Evolutionary conservation across 1,140 invertebrate species (phyloP).

Genomic region (Melipona quadrifasciata): DNA sequence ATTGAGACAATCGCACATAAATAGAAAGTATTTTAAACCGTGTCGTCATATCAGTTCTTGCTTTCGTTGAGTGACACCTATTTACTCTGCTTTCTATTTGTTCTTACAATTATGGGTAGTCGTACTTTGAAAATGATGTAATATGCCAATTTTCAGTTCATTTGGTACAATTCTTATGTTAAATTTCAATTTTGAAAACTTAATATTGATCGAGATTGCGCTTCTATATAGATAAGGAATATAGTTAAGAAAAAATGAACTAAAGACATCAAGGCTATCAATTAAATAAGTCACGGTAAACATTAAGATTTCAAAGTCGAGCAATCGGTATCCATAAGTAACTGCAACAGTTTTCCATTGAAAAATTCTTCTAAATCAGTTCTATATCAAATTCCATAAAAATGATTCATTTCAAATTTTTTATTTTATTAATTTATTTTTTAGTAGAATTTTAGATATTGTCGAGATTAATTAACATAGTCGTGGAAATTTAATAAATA

Average conservation of each 20-base stretch:
- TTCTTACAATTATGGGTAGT: not conserved
- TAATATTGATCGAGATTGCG: not conserved
- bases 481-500: too few relatives aligned
- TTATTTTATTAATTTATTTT: not conserved
- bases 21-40: constrained; percentile 8
- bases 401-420: not conserved
- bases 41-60: constrained; percentile 12
- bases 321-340: not conserved
- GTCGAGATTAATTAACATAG: too few relatives aligned
- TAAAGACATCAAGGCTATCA: constrained; percentile 1
- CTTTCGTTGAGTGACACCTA: constrained; percentile 6
- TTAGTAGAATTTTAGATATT: not conserved
- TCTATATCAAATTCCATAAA: not conserved
- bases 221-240: not conserved
- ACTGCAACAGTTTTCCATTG: not conserved
- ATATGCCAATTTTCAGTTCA: not conserved
- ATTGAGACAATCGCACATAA: not conserved
- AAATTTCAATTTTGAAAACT: not conserved
- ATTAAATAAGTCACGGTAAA: not conserved
- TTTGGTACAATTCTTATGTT: not conserved
- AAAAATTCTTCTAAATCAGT: not conserved
- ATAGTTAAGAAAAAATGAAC: not conserved
- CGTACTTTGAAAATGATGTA: not conserved
- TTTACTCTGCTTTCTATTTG: constrained; percentile 26
- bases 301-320: not conserved